phyloP scores from a whole-genome alignment of 2,797 vertebrate genomes.

The Sus cebifrons region DNA sequence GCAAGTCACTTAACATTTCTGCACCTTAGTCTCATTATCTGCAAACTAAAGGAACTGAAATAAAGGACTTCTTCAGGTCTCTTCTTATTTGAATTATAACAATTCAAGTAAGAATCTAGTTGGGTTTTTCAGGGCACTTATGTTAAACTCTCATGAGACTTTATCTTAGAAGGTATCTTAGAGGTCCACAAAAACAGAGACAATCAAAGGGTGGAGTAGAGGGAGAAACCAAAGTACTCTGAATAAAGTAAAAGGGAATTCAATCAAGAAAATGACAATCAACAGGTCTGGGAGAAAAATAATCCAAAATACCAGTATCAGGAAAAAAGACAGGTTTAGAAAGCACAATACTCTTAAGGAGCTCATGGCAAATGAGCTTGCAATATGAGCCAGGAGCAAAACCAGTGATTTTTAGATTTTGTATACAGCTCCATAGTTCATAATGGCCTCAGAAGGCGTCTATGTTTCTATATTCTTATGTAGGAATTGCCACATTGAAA shows the following conservation, averaged over 20 bases:
- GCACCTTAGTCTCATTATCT: neutral
- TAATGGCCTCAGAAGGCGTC: neutral
- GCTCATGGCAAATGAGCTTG: neutral
- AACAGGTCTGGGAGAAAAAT: conserved; percentile 61
- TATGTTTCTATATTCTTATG: neutral
- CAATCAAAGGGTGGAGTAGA: conserved; percentile 57
- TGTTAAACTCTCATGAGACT: conserved; percentile 78
- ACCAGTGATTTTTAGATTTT: conserved; percentile 35
- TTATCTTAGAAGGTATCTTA: conserved; percentile 84
- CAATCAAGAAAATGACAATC: neutral
- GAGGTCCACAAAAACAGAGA: conserved; percentile 82
- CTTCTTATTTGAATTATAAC: conserved; percentile 44
- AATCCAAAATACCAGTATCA: conserved; percentile 33
- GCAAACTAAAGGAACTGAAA: neutral
- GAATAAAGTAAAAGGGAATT: conserved; percentile 74
- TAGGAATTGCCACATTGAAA: conserved; percentile 63
- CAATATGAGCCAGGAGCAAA: neutral
- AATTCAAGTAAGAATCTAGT: conserved; percentile 62
- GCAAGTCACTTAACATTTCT: conserved; percentile 4
- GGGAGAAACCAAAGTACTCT: conserved; percentile 70
- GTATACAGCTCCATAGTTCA: neutral
- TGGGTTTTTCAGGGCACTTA: conserved; percentile 73
- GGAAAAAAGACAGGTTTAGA: conserved; percentile 40
- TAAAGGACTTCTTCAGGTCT: conserved; percentile 51
- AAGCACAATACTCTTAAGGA: conserved; percentile 25